Evolutionary conservation across 2,888 invertebrate genomes (phyloP), one percentile per base, ranked within the genome.

Genomic region (Sphaeridia pumilis): DNA sequence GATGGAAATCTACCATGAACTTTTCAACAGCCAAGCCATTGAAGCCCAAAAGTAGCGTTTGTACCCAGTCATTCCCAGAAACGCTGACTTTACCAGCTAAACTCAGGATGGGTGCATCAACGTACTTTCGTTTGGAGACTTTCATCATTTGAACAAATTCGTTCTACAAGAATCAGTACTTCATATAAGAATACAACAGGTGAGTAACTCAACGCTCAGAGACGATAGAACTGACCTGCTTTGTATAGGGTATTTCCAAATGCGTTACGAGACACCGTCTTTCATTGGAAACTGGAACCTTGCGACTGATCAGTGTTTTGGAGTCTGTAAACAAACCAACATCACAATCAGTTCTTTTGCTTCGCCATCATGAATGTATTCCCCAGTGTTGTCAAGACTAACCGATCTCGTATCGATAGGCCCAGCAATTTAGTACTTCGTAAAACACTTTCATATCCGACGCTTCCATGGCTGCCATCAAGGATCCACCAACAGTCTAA

Each of bases 41-140:
- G 21, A 52, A 47, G 10, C 31, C 22, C 12, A 52, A 14, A 1
- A 47, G 17, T 5, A 52, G 21, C 3, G 20, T 27, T 2, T 52
- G 46, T 17, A 52, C 41, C 17, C 38, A 71, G 63, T 58, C 58
- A 34, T 71, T 68, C 3, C 73, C 68, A 64, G 79, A 70, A 57
- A 92, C 80, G 38, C 68, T 71, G 0, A 90, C 78, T 67, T 82
- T 83, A 58, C 90, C 76, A 2, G 72, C 75, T 52, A 84, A 82
- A 67, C 92, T 95, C 0, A 94, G 90, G 63, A 95, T 92, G 3
- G 94, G 87, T 59, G 94, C 92, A 69, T 95, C 94, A 69, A 94
- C 94, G 65, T 94, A 93, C 52, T 87, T 77, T 56, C 95, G 74
- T 66, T 84, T 83, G 0, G 94, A 84, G 75, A 94, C 93, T 70